phyloP scores from a whole-genome alignment of 2,113 vertebrate genomes.

The Columbina picui region DNA sequence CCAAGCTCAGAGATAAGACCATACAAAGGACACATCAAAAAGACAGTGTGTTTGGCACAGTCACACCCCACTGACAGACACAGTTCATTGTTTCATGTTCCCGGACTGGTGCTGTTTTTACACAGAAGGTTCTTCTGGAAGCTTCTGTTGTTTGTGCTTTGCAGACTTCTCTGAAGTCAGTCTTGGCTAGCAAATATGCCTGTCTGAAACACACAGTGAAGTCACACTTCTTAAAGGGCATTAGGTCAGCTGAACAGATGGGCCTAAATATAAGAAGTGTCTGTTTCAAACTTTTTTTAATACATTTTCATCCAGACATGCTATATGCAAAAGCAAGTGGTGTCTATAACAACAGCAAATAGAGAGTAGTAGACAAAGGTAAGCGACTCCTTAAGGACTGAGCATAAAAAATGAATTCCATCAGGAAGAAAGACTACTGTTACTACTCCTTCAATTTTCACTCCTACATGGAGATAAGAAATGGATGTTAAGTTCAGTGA shows the following conservation, averaged over 20 bases:
- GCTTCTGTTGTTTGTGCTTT: not conserved
- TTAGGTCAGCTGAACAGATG: constrained; percentile 52
- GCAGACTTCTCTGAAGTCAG: not conserved
- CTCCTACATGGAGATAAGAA: not conserved
- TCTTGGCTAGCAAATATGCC: constrained; percentile 34
- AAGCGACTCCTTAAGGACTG: not conserved
- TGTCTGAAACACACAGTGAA: constrained; percentile 19
- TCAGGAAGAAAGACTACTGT: not conserved
- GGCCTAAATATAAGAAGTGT: not conserved
- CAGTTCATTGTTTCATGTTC: not conserved
- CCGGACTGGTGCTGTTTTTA: constrained; percentile 13
- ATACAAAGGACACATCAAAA: not conserved
- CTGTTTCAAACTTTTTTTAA: constrained; percentile 18
- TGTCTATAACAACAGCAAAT: not conserved
- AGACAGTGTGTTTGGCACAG: constrained; percentile 1
- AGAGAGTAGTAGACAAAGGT: not conserved
- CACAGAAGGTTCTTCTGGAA: constrained; percentile 53
- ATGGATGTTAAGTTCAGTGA: not conserved
- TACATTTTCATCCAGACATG: constrained; percentile 40
- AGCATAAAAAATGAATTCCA: not conserved
- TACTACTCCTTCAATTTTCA: not conserved
- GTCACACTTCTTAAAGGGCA: not conserved
- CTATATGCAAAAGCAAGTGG: not conserved
- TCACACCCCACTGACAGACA: not conserved
- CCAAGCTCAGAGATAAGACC: not conserved